phyloP scores from a whole-genome alignment of 2,888 invertebrate species.

The Subacronicta megacephala region DNA sequence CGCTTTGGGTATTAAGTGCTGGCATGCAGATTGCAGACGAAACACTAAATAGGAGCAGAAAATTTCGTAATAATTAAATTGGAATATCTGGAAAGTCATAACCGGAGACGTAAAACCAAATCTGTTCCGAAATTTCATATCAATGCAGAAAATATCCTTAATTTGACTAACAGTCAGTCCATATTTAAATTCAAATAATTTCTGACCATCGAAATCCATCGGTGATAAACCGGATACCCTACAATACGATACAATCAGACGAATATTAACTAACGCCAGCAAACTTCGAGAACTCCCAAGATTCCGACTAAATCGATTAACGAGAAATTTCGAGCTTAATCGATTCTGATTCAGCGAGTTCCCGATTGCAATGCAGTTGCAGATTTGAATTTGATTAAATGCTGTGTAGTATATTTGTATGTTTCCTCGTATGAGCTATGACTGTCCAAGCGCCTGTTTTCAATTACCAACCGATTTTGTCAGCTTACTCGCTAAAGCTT shows the following conservation, averaged over 20 bases:
- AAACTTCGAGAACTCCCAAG: conserved; percentile 48
- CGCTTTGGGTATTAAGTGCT: conserved; percentile 33
- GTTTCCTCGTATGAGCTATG: conserved; percentile 42
- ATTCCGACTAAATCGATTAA: conserved; percentile 69
- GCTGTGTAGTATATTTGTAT: conserved; percentile 47
- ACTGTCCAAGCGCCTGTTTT: conserved; percentile 43
- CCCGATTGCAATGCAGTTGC: conserved; percentile 72
- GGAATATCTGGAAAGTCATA: too few relatives aligned
- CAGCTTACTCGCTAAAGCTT: conserved; percentile 47
- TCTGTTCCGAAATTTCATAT: background rate
- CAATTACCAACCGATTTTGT: conserved; percentile 55
- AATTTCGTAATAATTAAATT: conserved; percentile 27
- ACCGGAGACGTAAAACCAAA: too few relatives aligned
- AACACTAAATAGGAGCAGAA: conserved; percentile 9
- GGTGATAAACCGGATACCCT: conserved; percentile 30
- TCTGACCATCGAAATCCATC: conserved; percentile 29
- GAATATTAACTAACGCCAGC: conserved; percentile 57
- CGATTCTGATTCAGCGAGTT: conserved; percentile 77
- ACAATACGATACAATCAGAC: conserved; percentile 69
- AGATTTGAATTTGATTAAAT: conserved; percentile 66
- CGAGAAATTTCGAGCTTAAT: conserved; percentile 75
- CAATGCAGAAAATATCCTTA: background rate
- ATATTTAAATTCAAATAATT: conserved; percentile 11
- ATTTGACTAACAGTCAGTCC: conserved; percentile 3
- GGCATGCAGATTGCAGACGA: conserved; percentile 39